Conservation (phyloP, 2,797 vertebrate genomes). For the Myiotriccus ornatus region DNA sequence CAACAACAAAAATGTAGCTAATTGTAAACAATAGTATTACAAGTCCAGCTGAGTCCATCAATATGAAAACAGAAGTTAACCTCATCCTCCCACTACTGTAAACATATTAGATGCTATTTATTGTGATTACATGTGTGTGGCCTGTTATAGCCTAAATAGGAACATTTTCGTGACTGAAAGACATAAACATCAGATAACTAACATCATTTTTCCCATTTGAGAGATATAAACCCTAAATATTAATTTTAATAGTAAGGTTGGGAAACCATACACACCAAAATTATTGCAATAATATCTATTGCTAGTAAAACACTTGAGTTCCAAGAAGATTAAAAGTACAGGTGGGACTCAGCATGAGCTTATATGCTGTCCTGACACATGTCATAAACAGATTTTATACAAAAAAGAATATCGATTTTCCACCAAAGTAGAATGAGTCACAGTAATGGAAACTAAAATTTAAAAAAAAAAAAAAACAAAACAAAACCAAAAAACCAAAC, state of each 20-base stretch:
- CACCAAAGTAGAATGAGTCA: not conserved
- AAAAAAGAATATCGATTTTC: slow-evolving; percentile 38
- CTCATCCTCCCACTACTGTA: slow-evolving; percentile 85
- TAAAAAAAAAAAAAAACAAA: not conserved
- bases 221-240: slow-evolving; percentile 82
- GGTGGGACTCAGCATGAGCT: slow-evolving; percentile 73
- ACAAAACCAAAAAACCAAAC: no score
- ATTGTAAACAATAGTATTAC: slow-evolving; percentile 83
- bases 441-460: not conserved
- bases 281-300: slow-evolving; percentile 31
- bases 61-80: slow-evolving; percentile 83
- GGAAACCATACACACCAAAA: slow-evolving; percentile 55
- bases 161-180: slow-evolving; percentile 84
- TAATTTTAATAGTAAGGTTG: slow-evolving; percentile 81
- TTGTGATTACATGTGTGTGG: slow-evolving; percentile 85
- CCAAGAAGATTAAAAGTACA: slow-evolving; percentile 64
- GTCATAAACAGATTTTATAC: slow-evolving; percentile 72
- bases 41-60: slow-evolving; percentile 82
- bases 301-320: slow-evolving; percentile 31
- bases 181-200: slow-evolving; percentile 81
- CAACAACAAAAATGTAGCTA: slow-evolving; percentile 84
- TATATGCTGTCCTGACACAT: slow-evolving; percentile 63
- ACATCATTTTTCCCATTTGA: slow-evolving; percentile 74
- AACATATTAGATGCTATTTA: slow-evolving; percentile 93
- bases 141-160: slow-evolving; percentile 79